phyloP scores from a whole-genome alignment of 2,113 vertebrate genomes.

The Sphyrna mokarran region DNA sequence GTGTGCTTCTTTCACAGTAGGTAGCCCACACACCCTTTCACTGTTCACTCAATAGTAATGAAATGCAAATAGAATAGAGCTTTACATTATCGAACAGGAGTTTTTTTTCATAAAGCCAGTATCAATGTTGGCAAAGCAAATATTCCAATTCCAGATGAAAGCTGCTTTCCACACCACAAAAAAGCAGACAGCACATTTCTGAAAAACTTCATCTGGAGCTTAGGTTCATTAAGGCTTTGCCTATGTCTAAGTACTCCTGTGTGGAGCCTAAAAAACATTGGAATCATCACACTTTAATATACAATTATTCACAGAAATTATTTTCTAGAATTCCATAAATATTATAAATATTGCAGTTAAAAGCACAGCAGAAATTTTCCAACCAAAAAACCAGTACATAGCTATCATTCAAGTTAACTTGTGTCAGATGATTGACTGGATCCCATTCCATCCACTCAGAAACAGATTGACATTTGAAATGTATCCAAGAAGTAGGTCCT shows the following conservation, averaged over 20 bases:
- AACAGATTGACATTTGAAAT: not conserved
- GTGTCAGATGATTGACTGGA: not conserved
- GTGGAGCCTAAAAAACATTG: not conserved
- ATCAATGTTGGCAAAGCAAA: slow-evolving; percentile 16
- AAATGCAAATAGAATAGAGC: slow-evolving; percentile 22
- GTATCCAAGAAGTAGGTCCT: not conserved
- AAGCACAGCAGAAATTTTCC: not conserved
- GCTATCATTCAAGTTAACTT: not conserved
- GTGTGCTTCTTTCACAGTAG: slow-evolving; percentile 11
- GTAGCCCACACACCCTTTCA: slow-evolving; percentile 25
- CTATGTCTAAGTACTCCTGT: not conserved
- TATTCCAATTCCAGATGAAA: slow-evolving; percentile 25
- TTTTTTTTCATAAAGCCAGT: slow-evolving; percentile 3
- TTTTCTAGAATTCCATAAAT: not conserved
- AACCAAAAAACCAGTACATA: not conserved
- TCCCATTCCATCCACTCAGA: not conserved
- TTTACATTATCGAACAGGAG: not conserved
- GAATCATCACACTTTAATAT: not conserved
- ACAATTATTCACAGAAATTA: not conserved
- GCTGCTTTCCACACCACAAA: not conserved
- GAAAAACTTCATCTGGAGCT: not conserved
- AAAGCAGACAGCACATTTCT: not conserved
- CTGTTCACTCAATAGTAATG: slow-evolving; percentile 5
- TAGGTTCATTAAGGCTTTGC: not conserved
- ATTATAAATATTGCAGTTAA: slow-evolving; percentile 6